Evolutionary conservation across 1,140 invertebrate species (phyloP).

Genomic region (Acyrthosiphon pisum): DNA sequence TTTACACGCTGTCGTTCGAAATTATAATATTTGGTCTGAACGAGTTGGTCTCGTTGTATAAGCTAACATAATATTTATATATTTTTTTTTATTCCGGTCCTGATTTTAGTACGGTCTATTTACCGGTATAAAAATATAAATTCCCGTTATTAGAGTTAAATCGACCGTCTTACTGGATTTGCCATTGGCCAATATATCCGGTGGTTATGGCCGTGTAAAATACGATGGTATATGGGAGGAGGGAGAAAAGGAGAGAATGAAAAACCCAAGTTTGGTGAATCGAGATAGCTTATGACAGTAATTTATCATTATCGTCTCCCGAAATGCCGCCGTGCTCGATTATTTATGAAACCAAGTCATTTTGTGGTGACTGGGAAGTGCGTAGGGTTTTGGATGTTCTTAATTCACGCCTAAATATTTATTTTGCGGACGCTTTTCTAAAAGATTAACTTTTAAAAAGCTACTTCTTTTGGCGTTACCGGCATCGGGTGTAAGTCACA

Average conservation of each 20-base stretch:
- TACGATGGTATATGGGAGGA: not conserved
- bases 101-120: not conserved
- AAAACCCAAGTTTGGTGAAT: conserved; percentile 1
- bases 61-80: not conserved
- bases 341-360: conserved; percentile 40
- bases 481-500: not conserved
- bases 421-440: not conserved
- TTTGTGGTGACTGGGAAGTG: not conserved
- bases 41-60: not conserved
- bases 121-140: conserved; percentile 29
- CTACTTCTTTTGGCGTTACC: not conserved
- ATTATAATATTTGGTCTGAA: not conserved
- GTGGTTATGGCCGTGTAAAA: conserved; percentile 10
- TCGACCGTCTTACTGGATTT: conserved; percentile 33
- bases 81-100: not conserved
- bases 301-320: conserved; percentile 51
- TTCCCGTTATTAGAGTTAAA: conserved; percentile 24
- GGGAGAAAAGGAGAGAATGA: not conserved
- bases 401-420: conserved; percentile 31
- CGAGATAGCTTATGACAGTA: conserved; percentile 50
- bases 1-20: not conserved
- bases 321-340: conserved; percentile 15
- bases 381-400: not conserved
- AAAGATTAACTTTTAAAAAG: conserved; percentile 45
- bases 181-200: not conserved